phyloP scores from a whole-genome alignment of 2,113 vertebrate species.

The Pseudopipra pipra region DNA sequence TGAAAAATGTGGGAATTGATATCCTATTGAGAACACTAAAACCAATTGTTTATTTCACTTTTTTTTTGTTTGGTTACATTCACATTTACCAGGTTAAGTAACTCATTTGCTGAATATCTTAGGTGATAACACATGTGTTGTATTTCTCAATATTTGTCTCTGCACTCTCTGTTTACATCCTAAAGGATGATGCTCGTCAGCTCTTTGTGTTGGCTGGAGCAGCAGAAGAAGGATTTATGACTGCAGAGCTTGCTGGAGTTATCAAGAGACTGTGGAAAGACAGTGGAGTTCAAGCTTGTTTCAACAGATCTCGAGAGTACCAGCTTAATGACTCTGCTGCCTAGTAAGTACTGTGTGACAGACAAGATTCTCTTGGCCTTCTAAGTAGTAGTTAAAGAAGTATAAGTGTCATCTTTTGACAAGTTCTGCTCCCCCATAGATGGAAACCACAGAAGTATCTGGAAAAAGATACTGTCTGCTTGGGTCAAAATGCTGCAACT shows the following conservation, averaged over 20 bases:
- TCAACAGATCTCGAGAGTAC: constrained; percentile 96
- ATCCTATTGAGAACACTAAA: not conserved
- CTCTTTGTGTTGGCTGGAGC: constrained; percentile 96
- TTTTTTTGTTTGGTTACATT: not conserved
- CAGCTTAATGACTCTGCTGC: constrained; percentile 98
- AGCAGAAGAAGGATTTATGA: constrained; percentile 98
- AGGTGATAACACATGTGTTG: not conserved
- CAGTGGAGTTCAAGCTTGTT: constrained; percentile 92
- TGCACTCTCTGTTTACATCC: not conserved
- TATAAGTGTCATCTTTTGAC: not conserved
- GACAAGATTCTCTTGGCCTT: not conserved
- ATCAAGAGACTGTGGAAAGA: constrained; percentile 97
- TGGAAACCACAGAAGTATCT: not conserved
- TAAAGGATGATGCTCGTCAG: constrained; percentile 93
- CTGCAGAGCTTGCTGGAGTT: constrained; percentile 92
- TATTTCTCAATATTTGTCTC: not conserved
- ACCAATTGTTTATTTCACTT: not conserved
- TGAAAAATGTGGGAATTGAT: not conserved
- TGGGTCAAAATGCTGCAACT: not conserved
- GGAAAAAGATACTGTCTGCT: not conserved
- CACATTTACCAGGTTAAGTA: not conserved
- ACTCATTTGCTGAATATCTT: not conserved
- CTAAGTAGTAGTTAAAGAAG: not conserved
- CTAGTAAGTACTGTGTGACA: constrained; percentile 83
- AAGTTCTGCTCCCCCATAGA: not conserved